Percentiles rank a stretch among this genome's conserved stretches.
Conservation (phyloP, 2,113 vertebrate genomes). For the Loxodonta africana region DNA sequence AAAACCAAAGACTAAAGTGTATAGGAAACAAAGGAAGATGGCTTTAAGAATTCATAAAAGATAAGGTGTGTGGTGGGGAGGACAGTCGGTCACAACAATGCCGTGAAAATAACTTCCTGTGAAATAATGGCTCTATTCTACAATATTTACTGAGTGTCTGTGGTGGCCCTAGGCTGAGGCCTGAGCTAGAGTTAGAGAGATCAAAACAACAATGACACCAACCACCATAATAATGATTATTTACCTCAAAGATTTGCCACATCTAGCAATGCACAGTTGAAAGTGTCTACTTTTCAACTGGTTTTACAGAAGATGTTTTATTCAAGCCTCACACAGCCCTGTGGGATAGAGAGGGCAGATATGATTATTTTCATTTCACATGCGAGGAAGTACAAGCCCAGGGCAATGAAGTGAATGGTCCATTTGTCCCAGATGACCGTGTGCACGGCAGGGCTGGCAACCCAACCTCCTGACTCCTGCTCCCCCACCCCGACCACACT, state of each 20-base stretch:
- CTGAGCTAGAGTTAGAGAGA: background rate
- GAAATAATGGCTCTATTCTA: background rate
- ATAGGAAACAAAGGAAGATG: background rate
- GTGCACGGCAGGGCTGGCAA: background rate
- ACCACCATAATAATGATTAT: background rate
- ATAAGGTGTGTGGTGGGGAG: background rate
- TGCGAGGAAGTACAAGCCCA: background rate
- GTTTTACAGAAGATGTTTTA: background rate
- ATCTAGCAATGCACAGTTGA: background rate
- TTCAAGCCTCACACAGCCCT: background rate
- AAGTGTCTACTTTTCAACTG: background rate
- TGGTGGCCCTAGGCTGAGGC: background rate
- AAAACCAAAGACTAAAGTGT: background rate
- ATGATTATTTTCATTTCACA: conserved; percentile 68
- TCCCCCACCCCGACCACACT: background rate
- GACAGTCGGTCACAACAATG: background rate
- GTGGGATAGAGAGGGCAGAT: background rate
- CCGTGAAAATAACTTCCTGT: background rate
- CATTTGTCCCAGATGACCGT: background rate
- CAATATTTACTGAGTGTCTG: background rate
- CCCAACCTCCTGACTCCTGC: background rate
- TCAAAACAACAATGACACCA: background rate
- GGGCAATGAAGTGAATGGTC: background rate
- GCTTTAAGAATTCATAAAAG: background rate
- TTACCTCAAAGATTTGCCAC: background rate